Percentiles rank a stretch among this genome's conserved stretches.
These are phyloP conservation scores for Tetheella fluctuosa DNA, from an alignment of 2,888 invertebrate genomes.

Conservation along the genomic window DNA sequence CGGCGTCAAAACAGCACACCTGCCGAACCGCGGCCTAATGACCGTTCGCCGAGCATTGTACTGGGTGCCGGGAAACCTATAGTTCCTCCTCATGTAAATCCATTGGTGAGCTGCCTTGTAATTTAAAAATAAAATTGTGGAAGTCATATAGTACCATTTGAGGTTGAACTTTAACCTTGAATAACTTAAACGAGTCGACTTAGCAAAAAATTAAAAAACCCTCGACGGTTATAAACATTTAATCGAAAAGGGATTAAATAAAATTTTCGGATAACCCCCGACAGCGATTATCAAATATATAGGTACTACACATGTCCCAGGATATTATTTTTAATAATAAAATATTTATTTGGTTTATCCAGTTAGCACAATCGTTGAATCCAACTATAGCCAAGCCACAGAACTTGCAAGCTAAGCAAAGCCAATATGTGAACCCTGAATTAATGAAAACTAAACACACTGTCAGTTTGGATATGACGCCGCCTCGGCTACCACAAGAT, in stretches of 20 bases:
- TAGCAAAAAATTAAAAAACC: no score
- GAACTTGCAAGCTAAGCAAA: slow-evolving; percentile 50
- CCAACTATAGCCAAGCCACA: slow-evolving; percentile 49
- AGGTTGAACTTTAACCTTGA: no score
- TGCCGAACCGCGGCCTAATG: slow-evolving; percentile 59
- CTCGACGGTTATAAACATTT: no score
- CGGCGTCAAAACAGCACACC: slow-evolving; percentile 89
- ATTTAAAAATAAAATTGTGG: no score
- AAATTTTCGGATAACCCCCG: no score
- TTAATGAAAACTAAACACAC: slow-evolving; percentile 56
- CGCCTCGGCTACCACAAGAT: slow-evolving; percentile 56
- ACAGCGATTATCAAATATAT: no score
- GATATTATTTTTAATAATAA: no score
- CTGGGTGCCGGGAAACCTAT: slow-evolving; percentile 79
- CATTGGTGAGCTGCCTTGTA: slow-evolving; percentile 57
- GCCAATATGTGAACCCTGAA: slow-evolving; percentile 66
- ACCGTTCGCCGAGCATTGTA: slow-evolving; percentile 76
- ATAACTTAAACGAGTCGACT: no score
- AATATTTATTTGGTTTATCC: slow-evolving; percentile 25
- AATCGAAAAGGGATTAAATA: no score
- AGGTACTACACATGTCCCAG: no score
- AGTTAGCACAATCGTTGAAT: slow-evolving; percentile 70
- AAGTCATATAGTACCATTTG: no score
- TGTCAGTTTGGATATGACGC: slow-evolving; percentile 68
- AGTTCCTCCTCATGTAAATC: slow-evolving; percentile 70